Evolutionary conservation across 2,888 invertebrate genomes (phyloP).

Genomic region (Stenodema calcarata): DNA sequence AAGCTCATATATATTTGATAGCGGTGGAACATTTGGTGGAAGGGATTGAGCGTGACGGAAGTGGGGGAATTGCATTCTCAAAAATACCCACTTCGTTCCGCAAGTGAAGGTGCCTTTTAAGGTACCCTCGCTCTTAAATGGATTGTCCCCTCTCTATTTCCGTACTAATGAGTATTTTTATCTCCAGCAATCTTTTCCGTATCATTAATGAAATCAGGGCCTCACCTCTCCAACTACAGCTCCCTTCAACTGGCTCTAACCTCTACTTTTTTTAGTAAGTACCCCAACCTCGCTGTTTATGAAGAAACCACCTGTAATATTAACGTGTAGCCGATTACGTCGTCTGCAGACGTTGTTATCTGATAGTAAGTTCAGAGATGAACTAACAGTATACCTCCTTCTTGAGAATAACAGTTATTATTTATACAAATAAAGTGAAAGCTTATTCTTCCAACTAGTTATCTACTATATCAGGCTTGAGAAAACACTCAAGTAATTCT

Average conservation of each 20-base stretch:
- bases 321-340: too few species aligned
- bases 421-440: too few species aligned
- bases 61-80: not conserved
- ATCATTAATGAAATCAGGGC: conserved; percentile 9
- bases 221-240: not conserved
- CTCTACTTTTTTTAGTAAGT: not conserved
- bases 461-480: too few species aligned
- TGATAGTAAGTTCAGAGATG: too few species aligned
- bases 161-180: conserved; percentile 17
- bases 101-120: not conserved
- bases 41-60: too few species aligned
- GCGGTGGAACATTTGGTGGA: too few species aligned
- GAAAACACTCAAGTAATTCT: too few species aligned
- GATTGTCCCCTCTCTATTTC: not conserved
- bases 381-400: not conserved
- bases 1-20: too few species aligned
- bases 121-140: not conserved
- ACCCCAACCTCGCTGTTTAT: not conserved
- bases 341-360: too few species aligned
- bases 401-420: too few species aligned
- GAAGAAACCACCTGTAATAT: too few species aligned
- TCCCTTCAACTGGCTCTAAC: not conserved
- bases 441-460: too few species aligned
- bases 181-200: not conserved
- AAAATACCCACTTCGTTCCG: not conserved